A percentile compares a stretch with the other conserved stretches of the same genome.
Evolutionary conservation across 1,140 invertebrate species (phyloP).

Genomic region (Eciton burchellii): DNA sequence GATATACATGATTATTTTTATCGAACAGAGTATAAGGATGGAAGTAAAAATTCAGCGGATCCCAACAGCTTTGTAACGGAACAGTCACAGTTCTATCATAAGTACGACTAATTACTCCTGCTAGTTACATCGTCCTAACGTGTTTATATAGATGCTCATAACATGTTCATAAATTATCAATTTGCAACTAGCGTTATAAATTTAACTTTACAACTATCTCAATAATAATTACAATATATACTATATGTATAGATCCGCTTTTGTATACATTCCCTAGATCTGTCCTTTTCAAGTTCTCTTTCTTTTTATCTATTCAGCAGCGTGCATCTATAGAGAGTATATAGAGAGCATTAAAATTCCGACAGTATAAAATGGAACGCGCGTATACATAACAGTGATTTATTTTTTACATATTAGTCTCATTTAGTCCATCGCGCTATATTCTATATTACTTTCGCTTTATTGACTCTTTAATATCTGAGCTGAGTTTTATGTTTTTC

Average conservation of each 20-base stretch:
- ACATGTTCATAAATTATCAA: neutral
- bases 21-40: neutral
- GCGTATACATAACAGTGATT: constrained; percentile 41
- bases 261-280: neutral
- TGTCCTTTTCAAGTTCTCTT: neutral
- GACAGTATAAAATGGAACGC: constrained; percentile 51
- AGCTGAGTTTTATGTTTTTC: no score
- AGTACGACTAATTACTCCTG: constrained; percentile 5
- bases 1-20: neutral
- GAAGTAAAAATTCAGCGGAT: neutral
- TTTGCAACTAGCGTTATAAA: constrained; percentile 1
- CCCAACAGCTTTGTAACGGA: neutral
- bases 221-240: neutral
- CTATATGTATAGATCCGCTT: neutral
- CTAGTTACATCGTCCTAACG: neutral
- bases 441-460: constrained; percentile 7
- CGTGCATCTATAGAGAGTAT: constrained; percentile 34
- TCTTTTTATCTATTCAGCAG: constrained; percentile 35
- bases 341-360: constrained; percentile 16
- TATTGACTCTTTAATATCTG: constrained; percentile 11
- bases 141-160: neutral
- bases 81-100: neutral
- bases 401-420: constrained; percentile 42
- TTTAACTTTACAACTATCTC: neutral
- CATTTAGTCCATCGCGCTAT: neutral